Conservation (phyloP, 2,113 vertebrate genomes). For the Elgaria multicarinata region DNA sequence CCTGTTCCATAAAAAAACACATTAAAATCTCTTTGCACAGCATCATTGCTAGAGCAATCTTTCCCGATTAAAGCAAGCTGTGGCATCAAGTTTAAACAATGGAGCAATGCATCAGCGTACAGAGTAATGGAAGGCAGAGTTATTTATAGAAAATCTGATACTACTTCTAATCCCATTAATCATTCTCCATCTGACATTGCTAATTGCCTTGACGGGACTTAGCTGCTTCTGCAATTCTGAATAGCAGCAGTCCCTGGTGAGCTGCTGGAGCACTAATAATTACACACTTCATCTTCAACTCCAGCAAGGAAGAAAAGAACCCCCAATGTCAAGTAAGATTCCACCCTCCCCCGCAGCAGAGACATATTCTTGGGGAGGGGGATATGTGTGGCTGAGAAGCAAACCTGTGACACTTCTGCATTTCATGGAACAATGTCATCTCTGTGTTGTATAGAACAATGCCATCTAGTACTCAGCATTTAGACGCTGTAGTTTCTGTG, state of each 20-base stretch:
- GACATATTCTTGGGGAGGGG: too few relatives aligned
- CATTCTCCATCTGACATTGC: constrained; percentile 9
- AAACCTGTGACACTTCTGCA: not conserved
- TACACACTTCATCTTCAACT: not conserved
- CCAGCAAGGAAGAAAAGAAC: not conserved
- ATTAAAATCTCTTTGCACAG: not conserved
- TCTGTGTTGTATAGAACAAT: not conserved
- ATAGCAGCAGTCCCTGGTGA: not conserved
- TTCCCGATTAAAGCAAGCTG: not conserved
- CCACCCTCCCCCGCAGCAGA: too few relatives aligned
- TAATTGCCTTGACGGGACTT: constrained; percentile 11
- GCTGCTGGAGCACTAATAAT: not conserved
- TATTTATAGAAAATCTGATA: constrained; percentile 38
- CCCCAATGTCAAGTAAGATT: not conserved
- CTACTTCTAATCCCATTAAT: constrained; percentile 29
- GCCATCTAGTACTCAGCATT: not conserved
- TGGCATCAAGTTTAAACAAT: constrained; percentile 3
- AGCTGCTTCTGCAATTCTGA: constrained; percentile 3
- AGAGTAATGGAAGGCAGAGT: not conserved
- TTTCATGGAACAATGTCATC: too few relatives aligned
- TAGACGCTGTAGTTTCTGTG: not conserved
- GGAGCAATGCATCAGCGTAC: not conserved
- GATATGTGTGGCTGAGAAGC: too few relatives aligned
- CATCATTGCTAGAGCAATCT: not conserved
- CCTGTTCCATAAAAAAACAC: not conserved